Percentiles rank a stretch among this genome's conserved stretches.
Evolutionary conservation across 2,888 invertebrate genomes (phyloP).

Genomic region (Drosophila eohydei): DNA sequence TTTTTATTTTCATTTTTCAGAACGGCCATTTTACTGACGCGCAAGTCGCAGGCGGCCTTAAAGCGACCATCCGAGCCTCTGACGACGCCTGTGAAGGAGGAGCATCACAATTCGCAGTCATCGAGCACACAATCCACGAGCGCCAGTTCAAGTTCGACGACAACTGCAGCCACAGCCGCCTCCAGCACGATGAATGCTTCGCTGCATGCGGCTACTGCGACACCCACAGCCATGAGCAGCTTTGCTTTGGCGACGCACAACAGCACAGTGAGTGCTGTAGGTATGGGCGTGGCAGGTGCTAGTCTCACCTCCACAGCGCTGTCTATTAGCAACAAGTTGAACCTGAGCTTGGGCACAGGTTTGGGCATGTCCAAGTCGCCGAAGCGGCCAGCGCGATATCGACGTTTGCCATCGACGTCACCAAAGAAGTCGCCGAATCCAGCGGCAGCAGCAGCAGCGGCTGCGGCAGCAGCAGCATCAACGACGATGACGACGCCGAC

Average conservation of each 20-base stretch:
- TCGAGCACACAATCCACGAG: constrained; percentile 69
- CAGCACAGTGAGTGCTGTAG: constrained; percentile 57
- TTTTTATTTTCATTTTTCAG: constrained; percentile 79
- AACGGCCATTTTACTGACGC: constrained; percentile 91
- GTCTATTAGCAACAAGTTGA: constrained; percentile 71
- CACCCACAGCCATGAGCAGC: constrained; percentile 44
- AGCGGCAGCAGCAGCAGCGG: constrained; percentile 35
- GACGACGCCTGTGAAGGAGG: constrained; percentile 81
- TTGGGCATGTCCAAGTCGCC: constrained; percentile 79
- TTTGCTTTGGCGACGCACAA: constrained; percentile 68
- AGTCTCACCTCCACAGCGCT: constrained; percentile 64
- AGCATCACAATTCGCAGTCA: constrained; percentile 76
- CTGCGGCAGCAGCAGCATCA: constrained; percentile 22
- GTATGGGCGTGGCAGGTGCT: constrained; percentile 54
- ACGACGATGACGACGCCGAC: constrained; percentile 7
- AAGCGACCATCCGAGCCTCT: constrained; percentile 83
- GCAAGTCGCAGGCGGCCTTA: constrained; percentile 88
- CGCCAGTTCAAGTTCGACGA: constrained; percentile 57
- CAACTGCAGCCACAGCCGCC: constrained; percentile 66
- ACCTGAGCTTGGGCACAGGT: constrained; percentile 55
- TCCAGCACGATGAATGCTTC: constrained; percentile 60
- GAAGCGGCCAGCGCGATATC: constrained; percentile 82
- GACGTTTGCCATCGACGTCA: constrained; percentile 82
- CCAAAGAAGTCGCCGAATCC: constrained; percentile 83
- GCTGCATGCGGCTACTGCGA: constrained; percentile 43